phyloP scores from a whole-genome alignment of 2,888 invertebrate species.

The Orchestes rusci region DNA sequence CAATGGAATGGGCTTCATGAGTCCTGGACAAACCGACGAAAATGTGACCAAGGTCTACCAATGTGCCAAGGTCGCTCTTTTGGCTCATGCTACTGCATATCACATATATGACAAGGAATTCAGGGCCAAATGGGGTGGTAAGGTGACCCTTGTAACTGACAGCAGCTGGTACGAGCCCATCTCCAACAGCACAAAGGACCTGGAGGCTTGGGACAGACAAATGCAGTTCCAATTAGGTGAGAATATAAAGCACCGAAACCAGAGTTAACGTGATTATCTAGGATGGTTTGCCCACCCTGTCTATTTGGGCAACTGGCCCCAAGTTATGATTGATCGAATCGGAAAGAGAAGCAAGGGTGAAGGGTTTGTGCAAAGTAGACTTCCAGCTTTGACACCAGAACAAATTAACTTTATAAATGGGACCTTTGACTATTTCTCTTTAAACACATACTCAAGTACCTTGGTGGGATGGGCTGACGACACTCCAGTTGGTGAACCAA shows the following conservation, averaged over 20 bases:
- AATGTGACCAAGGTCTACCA: constrained; percentile 43
- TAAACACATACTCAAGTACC: constrained; percentile 46
- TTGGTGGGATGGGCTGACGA: constrained; percentile 14
- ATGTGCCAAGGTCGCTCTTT: constrained; percentile 58
- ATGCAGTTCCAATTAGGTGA: constrained; percentile 17
- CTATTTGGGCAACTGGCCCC: constrained; percentile 60
- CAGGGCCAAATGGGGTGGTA: constrained; percentile 48
- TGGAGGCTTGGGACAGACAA: constrained; percentile 20
- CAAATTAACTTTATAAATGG: constrained; percentile 54
- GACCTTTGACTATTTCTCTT: constrained; percentile 63
- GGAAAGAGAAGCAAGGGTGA: constrained; percentile 45
- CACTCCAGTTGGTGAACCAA: constrained; percentile 10
- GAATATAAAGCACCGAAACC: background rate
- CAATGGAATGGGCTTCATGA: constrained; percentile 14
- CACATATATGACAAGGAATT: constrained; percentile 56
- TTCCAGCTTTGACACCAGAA: constrained; percentile 53
- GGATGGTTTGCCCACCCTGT: constrained; percentile 49
- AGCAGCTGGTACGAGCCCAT: constrained; percentile 19
- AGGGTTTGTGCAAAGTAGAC: constrained; percentile 50
- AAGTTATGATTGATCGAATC: constrained; percentile 54
- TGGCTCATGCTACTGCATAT: constrained; percentile 61
- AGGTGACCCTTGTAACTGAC: constrained; percentile 15
- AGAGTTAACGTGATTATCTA: constrained; percentile 6
- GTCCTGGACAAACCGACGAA: constrained; percentile 9
- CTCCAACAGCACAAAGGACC: constrained; percentile 13